phyloP scores from a whole-genome alignment of 2,888 invertebrate species.

The Mylabris sibirica region DNA sequence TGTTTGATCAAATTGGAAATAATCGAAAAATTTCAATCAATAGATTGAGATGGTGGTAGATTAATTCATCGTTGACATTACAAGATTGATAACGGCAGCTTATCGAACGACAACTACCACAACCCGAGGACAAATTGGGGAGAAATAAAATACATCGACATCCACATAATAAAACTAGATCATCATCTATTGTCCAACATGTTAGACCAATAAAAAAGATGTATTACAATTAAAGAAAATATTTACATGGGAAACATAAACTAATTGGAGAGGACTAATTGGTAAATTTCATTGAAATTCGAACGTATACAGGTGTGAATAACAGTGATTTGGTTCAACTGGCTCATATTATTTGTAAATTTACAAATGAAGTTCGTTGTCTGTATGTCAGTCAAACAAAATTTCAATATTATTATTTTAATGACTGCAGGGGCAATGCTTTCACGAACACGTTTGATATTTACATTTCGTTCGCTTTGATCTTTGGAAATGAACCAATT shows the following conservation, averaged over 20 bases:
- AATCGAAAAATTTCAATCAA: slow-evolving; percentile 25
- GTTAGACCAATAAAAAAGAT: not conserved
- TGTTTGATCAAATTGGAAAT: slow-evolving; percentile 50
- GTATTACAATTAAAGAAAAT: not conserved
- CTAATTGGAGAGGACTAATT: too few relatives aligned
- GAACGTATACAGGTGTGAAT: not conserved
- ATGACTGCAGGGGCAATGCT: not conserved
- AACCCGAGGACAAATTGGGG: not conserved
- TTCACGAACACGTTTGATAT: not conserved
- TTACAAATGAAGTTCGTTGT: not conserved
- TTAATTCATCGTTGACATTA: not conserved
- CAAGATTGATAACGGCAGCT: not conserved
- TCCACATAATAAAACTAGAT: not conserved
- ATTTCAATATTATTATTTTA: slow-evolving; percentile 12
- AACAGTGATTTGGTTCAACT: not conserved
- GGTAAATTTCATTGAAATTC: too few relatives aligned
- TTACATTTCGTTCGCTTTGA: slow-evolving; percentile 2
- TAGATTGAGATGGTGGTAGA: not conserved
- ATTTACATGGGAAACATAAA: too few relatives aligned
- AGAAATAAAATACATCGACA: not conserved
- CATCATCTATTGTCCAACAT: too few relatives aligned
- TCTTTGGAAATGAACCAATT: not conserved
- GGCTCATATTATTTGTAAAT: not conserved
- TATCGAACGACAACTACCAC: not conserved
- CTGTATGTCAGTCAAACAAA: not conserved